Evolutionary conservation across 2,797 vertebrate species (phyloP).

Genomic region (Champsocephalus esox): DNA sequence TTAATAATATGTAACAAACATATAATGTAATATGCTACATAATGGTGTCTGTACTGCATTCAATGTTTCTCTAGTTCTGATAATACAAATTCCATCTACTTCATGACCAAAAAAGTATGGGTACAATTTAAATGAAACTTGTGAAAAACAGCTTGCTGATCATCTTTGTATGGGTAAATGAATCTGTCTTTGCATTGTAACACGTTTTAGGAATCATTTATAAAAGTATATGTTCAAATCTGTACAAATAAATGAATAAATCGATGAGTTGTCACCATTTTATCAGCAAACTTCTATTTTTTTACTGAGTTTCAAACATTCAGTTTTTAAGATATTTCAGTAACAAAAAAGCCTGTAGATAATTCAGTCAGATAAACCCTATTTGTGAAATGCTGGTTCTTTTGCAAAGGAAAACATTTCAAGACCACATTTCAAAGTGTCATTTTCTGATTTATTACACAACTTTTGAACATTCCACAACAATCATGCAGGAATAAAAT

Average conservation of each 20-base stretch:
- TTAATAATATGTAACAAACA: neutral
- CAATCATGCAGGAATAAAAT: conserved; percentile 82
- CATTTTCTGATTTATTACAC: conserved; percentile 80
- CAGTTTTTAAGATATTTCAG: too few relatives aligned
- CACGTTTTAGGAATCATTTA: neutral
- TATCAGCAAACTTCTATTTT: too few relatives aligned
- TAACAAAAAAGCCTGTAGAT: too few relatives aligned
- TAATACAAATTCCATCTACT: neutral
- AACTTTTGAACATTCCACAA: conserved; percentile 82
- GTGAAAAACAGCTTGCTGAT: too few relatives aligned
- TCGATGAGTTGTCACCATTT: too few relatives aligned
- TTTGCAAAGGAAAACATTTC: neutral
- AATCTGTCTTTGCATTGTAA: neutral
- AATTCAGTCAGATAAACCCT: neutral
- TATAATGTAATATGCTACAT: neutral
- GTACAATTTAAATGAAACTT: too few relatives aligned
- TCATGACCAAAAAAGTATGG: neutral
- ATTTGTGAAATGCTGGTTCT: neutral
- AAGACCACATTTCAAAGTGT: conserved; percentile 20
- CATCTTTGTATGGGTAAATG: too few relatives aligned
- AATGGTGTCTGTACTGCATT: neutral
- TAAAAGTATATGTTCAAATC: neutral
- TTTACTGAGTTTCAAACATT: too few relatives aligned
- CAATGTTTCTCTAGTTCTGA: neutral
- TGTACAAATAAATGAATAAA: neutral